Evolutionary conservation across 2,888 invertebrate genomes (phyloP).

Genomic region (Exephanes ischioxanthus): DNA sequence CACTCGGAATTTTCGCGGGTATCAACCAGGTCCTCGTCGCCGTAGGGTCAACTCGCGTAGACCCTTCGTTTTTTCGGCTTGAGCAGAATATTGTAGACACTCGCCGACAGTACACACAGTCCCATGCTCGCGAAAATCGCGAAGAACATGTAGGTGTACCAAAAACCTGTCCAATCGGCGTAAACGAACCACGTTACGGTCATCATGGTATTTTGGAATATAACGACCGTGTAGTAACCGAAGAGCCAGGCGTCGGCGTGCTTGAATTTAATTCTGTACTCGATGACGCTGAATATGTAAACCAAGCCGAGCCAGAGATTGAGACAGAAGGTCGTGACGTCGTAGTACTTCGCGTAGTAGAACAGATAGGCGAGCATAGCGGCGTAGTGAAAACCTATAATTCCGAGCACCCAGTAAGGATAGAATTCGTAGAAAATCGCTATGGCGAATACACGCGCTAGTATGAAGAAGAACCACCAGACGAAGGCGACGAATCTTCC

Average conservation of each 20-base stretch:
- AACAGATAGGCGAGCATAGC: slow-evolving; percentile 89
- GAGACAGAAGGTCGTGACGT: slow-evolving; percentile 79
- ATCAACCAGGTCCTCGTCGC: neutral
- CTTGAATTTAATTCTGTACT: slow-evolving; percentile 92
- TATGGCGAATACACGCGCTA: slow-evolving; percentile 90
- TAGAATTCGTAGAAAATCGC: slow-evolving; percentile 90
- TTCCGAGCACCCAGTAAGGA: slow-evolving; percentile 81
- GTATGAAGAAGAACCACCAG: slow-evolving; percentile 92
- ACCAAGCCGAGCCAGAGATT: slow-evolving; percentile 90
- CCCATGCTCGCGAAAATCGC: slow-evolving; percentile 87
- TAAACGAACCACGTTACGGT: slow-evolving; percentile 89
- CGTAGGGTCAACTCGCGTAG: slow-evolving; percentile 71
- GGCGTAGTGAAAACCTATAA: slow-evolving; percentile 89
- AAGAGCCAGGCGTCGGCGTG: slow-evolving; percentile 90
- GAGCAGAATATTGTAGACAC: slow-evolving; percentile 78
- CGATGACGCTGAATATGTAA: slow-evolving; percentile 91
- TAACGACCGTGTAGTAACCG: slow-evolving; percentile 89
- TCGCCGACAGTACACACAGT: slow-evolving; percentile 79
- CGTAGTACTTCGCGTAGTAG: slow-evolving; percentile 89
- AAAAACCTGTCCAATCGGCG: slow-evolving; percentile 88
- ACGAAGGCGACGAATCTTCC: slow-evolving; percentile 89
- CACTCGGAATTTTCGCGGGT: slow-evolving; percentile 12
- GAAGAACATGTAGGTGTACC: slow-evolving; percentile 89
- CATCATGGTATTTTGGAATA: slow-evolving; percentile 89
- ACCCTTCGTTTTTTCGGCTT: slow-evolving; percentile 81